phyloP scores from a whole-genome alignment of 2,888 invertebrate species.

The Apoda limacodes region DNA sequence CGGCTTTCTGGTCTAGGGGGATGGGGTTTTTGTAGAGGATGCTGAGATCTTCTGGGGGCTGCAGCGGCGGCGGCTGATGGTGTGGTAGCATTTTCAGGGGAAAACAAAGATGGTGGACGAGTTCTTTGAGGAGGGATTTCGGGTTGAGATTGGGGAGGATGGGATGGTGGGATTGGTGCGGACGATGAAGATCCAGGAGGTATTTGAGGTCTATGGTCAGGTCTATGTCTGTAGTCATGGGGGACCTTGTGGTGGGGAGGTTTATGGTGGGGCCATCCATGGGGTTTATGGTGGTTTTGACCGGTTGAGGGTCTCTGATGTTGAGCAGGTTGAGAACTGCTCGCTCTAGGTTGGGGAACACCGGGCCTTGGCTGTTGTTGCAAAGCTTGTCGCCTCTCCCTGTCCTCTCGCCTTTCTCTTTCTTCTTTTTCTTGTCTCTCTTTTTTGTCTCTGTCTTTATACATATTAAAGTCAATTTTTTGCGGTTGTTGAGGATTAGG shows the following conservation, averaged over 20 bases:
- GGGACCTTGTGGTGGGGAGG: slow-evolving; percentile 47
- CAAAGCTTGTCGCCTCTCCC: slow-evolving; percentile 40
- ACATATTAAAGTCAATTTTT: slow-evolving; percentile 70
- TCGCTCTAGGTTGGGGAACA: slow-evolving; percentile 23
- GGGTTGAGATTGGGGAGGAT: slow-evolving; percentile 25
- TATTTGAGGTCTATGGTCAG: slow-evolving; percentile 23
- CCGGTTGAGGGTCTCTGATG: slow-evolving; percentile 42
- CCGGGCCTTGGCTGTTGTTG: slow-evolving; percentile 23
- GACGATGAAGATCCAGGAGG: slow-evolving; percentile 22
- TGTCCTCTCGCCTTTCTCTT: slow-evolving; percentile 52
- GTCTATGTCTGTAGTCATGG: slow-evolving; percentile 26
- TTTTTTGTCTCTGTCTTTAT: slow-evolving; percentile 74
- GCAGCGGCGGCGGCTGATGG: slow-evolving; percentile 55
- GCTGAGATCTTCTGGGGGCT: slow-evolving; percentile 32
- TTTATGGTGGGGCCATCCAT: slow-evolving; percentile 45
- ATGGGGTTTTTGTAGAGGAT: slow-evolving; percentile 39
- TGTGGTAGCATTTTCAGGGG: slow-evolving; percentile 71
- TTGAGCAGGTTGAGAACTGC: slow-evolving; percentile 24
- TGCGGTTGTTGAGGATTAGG: slow-evolving; percentile 52
- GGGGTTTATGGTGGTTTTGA: slow-evolving; percentile 46
- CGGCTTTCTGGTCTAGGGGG: slow-evolving; percentile 26
- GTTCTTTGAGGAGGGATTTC: slow-evolving; percentile 34
- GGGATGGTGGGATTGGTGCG: slow-evolving; percentile 25
- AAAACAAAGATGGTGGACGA: slow-evolving; percentile 73
- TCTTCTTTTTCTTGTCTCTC: no score